Base-by-base conservation (phyloP, 2,888 invertebrate species). In the Dasysyrphus tricinctus region DNA sequence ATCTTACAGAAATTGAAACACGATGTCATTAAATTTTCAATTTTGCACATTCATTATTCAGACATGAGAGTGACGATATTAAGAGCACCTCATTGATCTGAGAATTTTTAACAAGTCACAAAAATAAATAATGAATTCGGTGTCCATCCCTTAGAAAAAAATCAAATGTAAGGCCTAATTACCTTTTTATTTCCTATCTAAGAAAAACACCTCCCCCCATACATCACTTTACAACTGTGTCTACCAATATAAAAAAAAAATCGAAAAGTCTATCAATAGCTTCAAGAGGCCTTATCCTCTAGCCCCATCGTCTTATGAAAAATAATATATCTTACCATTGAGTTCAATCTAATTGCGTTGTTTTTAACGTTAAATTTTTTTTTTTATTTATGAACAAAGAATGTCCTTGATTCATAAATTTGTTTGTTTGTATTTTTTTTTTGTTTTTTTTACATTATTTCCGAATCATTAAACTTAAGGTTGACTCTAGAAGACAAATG, bases 401-500 rank as follows among this genome's bases (percentile, higher is more conserved):
- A 51, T 69, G 24, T 54, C 69, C 14, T 69, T 37, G 51, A 54
- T 69, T 69, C 51, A 69, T 54, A 54, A 51, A 37, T 69, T 69
- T 29, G 9, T 54, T 47, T 49, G 29, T 63, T 42, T 61, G 42
- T n/a, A n/a, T 61, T 8, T 59, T 39, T 7, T 24, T 19, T 63
- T 42, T 63, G 8, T 63, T 63, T 24, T 5, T 8, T 3, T 29
- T 19, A 49, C 69, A 56, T 76, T 73, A 85, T 77, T 77, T 85
- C 76, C 67, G 67, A 80, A 59, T 77, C 76, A 81, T 86, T 81
- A 81, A 86, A 77, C 65, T 76, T 72, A 65, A 67, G 84, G 76
- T 80, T 73, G 47, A 42, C 57, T 57, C 11, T 44, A 63, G n/a
- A 37, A 65, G 73, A 73, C 73, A 73, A 73, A 63, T 57, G 56